phyloP scores from a whole-genome alignment of 2,113 vertebrate genomes.

The Rostratula benghalensis region DNA sequence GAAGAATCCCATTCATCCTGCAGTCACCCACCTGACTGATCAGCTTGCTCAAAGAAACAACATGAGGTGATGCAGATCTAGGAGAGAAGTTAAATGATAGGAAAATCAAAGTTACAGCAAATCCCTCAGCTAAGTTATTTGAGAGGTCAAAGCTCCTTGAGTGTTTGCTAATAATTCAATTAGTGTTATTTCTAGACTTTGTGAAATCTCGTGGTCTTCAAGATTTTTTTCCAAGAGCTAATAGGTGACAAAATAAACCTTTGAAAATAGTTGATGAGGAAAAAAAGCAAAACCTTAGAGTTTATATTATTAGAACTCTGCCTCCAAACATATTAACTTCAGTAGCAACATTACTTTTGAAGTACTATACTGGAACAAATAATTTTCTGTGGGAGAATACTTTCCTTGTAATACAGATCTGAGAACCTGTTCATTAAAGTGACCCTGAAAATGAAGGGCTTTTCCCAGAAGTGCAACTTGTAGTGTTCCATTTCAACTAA shows the following conservation, averaged over 20 bases:
- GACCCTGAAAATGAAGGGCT: background rate
- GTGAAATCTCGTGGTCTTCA: background rate
- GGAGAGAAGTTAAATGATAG: background rate
- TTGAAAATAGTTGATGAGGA: background rate
- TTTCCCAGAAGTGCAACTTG: background rate
- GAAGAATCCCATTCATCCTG: background rate
- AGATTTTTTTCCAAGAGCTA: background rate
- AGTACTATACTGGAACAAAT: background rate
- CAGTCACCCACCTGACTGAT: background rate
- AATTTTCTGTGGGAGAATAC: background rate
- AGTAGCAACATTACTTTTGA: background rate
- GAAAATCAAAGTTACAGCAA: background rate
- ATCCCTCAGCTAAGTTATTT: background rate
- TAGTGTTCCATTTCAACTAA: background rate
- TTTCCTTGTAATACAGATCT: background rate
- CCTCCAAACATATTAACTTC: background rate
- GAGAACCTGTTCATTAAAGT: background rate
- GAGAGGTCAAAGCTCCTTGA: background rate
- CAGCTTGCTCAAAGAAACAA: slow-evolving; percentile 4
- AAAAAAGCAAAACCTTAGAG: background rate
- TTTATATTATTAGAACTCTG: background rate
- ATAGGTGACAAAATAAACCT: background rate
- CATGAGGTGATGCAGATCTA: background rate
- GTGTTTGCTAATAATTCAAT: background rate
- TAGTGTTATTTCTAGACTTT: background rate